Base-by-base conservation (phyloP, 2,113 vertebrate species). In the Labeo rohita region DNA sequence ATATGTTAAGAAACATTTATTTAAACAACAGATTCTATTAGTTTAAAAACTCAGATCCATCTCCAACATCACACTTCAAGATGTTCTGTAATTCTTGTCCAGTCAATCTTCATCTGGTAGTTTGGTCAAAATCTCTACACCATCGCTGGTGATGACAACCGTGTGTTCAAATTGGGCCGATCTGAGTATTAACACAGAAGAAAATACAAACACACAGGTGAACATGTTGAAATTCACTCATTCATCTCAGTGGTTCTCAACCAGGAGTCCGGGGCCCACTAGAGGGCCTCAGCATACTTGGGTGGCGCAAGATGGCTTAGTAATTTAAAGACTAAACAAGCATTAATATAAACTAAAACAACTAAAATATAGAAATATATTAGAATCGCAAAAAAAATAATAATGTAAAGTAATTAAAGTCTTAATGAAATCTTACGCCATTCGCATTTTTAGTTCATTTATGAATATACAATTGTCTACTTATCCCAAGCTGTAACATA, bases 141-240 rank as follows among this genome's bases (percentile, higher is more conserved):
- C 97, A n/a, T 94, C 82, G 9, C 96, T 93, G 10, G 96, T 97
- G 92, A 99, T 95, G 85, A 97, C 94, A 83, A 99, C 87, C 0
- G 97, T 98, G 91, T 99, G 98, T 87, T 99, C 98, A 88, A 98
- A 99, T 92, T 98, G 97, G n/a, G 98, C 98, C 0, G 97, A 98
- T 92, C 98, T 99, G 94, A 52, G 52, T 49, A 82, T 50, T 12
- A 61, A 75, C 45, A 59, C 39, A 84, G 21, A 82, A 8, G 81
- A 68, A 50, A 23, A 83, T 49, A 86, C 36, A 80, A 0, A 39
- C 50, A 89, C 28, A 84, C 21, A 54, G 56, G 76, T 36, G 50
- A 50, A 84, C 63, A 65, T 65, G 79, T 63, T 80, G 21, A 75
- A 54, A 66, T 68, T 15, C 15, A 66, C 34, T n/a, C 8, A 3